A percentile compares a stretch with the other conserved stretches of the same genome.
Conservation (phyloP, 2,797 vertebrate species). For the Acrossocheilus fasciatus region DNA sequence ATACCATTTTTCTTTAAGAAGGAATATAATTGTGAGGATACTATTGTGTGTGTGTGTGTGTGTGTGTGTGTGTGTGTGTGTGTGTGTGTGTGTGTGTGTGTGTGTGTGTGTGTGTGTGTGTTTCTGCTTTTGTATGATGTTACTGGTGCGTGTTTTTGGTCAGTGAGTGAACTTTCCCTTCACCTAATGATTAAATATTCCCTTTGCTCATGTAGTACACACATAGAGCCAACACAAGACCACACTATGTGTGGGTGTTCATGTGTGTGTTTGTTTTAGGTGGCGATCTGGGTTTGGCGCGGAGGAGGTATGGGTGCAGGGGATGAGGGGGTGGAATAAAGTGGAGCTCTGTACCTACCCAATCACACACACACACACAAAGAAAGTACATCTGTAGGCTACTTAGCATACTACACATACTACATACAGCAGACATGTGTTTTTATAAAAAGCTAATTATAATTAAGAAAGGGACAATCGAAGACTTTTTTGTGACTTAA, state of each 20-base stretch:
- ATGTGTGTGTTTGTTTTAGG: conserved; percentile 29
- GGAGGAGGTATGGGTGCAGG: conserved; percentile 22
- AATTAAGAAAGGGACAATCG: background rate
- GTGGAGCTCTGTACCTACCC: conserved; percentile 26
- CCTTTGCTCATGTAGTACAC: conserved; percentile 4
- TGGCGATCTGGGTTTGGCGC: conserved; percentile 13
- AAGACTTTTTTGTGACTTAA: background rate
- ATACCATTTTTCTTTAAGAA: no score
- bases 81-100: background rate
- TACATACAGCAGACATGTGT: background rate
- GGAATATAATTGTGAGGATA: no score
- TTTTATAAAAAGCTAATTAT: background rate
- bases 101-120: background rate
- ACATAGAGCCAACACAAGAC: conserved; percentile 36
- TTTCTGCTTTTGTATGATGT: conserved; percentile 9
- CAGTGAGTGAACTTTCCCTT: conserved; percentile 20
- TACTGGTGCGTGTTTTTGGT: conserved; percentile 31
- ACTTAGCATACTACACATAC: background rate
- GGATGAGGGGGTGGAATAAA: conserved; percentile 30
- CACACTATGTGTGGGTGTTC: conserved; percentile 16
- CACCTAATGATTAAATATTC: conserved; percentile 38
- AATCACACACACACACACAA: background rate
- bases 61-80: conserved; percentile 4
- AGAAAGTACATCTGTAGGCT: background rate
- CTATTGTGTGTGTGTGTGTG: no score